These are phyloP conservation scores for Cydia amplana DNA, from an alignment of 1,140 invertebrate species.

Conservation along the genomic window DNA sequence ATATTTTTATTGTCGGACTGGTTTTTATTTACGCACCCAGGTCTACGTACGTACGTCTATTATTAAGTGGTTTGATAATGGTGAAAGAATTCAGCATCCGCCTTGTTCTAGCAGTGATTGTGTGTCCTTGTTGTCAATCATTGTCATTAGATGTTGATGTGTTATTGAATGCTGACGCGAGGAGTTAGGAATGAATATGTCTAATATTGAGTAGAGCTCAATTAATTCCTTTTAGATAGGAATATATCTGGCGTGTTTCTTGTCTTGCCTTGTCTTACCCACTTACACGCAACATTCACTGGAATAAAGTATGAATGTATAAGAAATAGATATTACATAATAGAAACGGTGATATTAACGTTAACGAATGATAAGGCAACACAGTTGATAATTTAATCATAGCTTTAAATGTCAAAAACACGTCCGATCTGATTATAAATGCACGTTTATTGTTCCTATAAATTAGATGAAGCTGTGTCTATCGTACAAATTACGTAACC, in stretches of 20 bases:
- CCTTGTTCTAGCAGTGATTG: constrained; percentile 18
- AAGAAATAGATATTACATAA: no score
- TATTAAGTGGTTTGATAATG: neutral
- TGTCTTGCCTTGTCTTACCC: no score
- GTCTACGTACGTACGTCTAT: neutral
- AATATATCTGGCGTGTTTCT: neutral
- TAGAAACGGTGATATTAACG: no score
- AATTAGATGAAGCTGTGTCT: neutral
- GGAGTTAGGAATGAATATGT: neutral
- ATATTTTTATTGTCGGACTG: no score
- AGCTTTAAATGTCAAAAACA: no score
- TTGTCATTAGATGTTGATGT: constrained; percentile 20
- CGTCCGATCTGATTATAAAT: neutral
- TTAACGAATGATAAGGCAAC: no score
- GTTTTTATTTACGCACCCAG: no score
- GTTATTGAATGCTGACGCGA: constrained; percentile 22
- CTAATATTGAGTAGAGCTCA: neutral
- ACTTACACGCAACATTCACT: no score
- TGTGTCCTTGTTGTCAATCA: constrained; percentile 28
- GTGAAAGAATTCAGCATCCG: constrained; percentile 8
- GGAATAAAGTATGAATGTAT: no score
- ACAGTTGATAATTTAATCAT: no score
- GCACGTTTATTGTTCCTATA: no score
- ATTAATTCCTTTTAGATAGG: neutral
- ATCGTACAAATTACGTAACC: neutral